Conservation (phyloP, 2,113 vertebrate genomes). For the western clawed frog (Xenopus tropicalis) region UCB_Xtro_10.0 CM004443.2:149315001-149315500, state of each 20-base stretch:
- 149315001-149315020: background rate
- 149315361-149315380: constrained; percentile 62
- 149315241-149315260: constrained; percentile 85
- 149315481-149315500: constrained; percentile 54
- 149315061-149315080: constrained; percentile 5
- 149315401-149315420: constrained; percentile 74
- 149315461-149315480: constrained; percentile 55
- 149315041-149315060: background rate
- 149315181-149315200: constrained; percentile 64
- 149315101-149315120: background rate
- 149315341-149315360: constrained; percentile 69
- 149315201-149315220: constrained; percentile 69
- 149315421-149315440: constrained; percentile 76
- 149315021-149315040: background rate
- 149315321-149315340: constrained; percentile 66
- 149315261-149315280: constrained; percentile 78
- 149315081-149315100: background rate
- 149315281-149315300: constrained; percentile 77
- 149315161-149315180: constrained; percentile 59
- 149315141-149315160: constrained; percentile 25
- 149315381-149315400: constrained; percentile 74
- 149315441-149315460: constrained; percentile 73
- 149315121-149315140: constrained; percentile 16
- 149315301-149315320: constrained; percentile 77
- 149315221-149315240: constrained; percentile 74